Base-by-base conservation (phyloP, 2,888 invertebrate species). In the Papilio elwesi region DNA sequence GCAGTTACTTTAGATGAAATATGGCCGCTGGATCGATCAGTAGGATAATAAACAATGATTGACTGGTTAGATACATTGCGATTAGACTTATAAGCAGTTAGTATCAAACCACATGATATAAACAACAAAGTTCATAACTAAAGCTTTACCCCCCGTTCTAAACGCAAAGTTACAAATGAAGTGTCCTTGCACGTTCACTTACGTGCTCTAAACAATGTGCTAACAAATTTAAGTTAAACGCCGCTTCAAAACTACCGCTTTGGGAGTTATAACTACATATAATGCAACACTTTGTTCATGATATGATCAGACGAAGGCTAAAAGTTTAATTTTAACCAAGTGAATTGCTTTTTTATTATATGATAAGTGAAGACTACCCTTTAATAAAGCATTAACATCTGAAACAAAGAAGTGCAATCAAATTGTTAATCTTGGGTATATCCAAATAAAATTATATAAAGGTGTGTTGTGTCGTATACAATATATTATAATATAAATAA, bases 181-280 rank as follows among this genome's bases (percentile, higher is more conserved):
- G 68, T 68, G 68, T 59, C 68, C 68, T 26, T 59, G 68, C 68
- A 68, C 59, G 68, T 68, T 38, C 68, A 68, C 68, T 59, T 59
- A 68, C 68, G 68, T 68, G 68, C 68, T 68, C 59, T 59, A 68
- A 68, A 68, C 68, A 68, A 68, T 68, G 68, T 51, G 68, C 16
- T 68, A 68, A 59, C 68, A 68, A 68, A 57, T 68, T 68, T 49
- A 68, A 68, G 68, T 68, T 68, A 68, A 68, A 68, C 68, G 68
- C 47, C 57, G 57, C 38, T 49, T 10, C 26, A 38, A 16, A 68
- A 57, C 49, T 68, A 68, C 57, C 49, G 47, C 36, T 36, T 49
- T 47, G 36, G 26, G 49, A 68, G 36, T 68, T 68, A 52, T 68
- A 68, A 55, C 16, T 47, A 48, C 47, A 48, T 68, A 55, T 68